Conservation (phyloP, 2,113 vertebrate species). For the Edolisoma coerulescens region DNA sequence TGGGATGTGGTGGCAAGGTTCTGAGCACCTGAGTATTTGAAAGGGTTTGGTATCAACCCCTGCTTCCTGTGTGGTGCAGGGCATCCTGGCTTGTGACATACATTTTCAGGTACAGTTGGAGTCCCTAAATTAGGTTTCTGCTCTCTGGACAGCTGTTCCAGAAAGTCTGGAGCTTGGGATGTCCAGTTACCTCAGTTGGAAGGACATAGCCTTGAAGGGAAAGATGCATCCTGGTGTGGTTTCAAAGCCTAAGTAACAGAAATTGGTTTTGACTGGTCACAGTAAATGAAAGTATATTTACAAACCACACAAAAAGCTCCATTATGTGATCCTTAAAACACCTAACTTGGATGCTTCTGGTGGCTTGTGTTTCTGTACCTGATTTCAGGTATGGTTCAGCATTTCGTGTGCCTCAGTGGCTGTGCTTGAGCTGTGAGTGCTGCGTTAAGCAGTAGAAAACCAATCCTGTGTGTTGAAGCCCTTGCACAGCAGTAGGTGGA, state of each 20-base stretch:
- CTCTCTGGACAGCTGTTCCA: background rate
- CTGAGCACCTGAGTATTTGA: fast-evolving
- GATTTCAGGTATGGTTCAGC: fast-evolving
- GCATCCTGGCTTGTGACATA: fast-evolving
- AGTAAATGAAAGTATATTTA: background rate
- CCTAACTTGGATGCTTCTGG: fast-evolving
- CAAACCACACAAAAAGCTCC: background rate
- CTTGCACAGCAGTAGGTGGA: background rate
- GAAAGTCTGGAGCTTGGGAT: fast-evolving
- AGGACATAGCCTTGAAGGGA: too few species aligned
- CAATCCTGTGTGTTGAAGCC: fast-evolving
- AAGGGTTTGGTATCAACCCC: too few species aligned
- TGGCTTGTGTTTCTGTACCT: fast-evolving
- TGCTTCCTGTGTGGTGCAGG: fast-evolving
- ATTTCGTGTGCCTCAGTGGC: background rate
- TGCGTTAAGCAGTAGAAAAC: background rate
- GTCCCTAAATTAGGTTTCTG: fast-evolving
- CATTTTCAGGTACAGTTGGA: fast-evolving
- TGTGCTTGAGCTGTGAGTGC: background rate
- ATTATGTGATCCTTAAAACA: fast-evolving
- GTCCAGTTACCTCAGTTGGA: fast-evolving
- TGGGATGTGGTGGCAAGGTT: fast-evolving
- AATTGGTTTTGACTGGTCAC: background rate
- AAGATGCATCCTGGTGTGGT: background rate
- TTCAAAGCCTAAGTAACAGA: background rate